Evolutionary conservation across 2,113 vertebrate species (phyloP).

Genomic region (Zootoca vivipara): DNA sequence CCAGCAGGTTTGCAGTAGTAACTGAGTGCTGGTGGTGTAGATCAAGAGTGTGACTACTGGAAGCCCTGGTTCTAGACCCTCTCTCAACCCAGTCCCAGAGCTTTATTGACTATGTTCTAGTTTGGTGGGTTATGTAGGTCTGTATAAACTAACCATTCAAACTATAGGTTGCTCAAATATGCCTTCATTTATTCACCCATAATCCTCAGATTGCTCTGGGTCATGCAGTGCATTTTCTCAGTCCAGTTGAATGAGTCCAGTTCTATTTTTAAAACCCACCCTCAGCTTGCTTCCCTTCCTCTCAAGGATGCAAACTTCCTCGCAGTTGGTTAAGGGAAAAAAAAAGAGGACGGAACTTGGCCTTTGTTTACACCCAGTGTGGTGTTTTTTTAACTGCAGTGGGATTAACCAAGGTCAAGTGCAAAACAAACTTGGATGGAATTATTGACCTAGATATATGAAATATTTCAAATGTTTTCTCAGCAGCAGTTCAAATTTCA

Average conservation of each 20-base stretch:
- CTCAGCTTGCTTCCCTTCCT: slow-evolving; percentile 20
- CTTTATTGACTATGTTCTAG: neutral
- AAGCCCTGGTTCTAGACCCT: neutral
- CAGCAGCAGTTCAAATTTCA: neutral
- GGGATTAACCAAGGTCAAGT: neutral
- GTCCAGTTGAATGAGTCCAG: neutral
- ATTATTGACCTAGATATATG: neutral
- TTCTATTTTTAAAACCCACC: slow-evolving; percentile 12
- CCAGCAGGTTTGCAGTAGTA: neutral
- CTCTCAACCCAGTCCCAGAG: neutral
- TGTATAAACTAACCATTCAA: neutral
- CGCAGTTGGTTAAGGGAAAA: slow-evolving; percentile 39
- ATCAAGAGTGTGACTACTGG: neutral
- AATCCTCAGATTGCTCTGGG: neutral
- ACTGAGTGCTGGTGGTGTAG: neutral
- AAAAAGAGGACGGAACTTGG: slow-evolving; percentile 8
- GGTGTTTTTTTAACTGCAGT: neutral
- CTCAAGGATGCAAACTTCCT: neutral
- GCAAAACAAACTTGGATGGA: slow-evolving; percentile 15
- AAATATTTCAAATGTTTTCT: neutral
- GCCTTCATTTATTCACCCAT: neutral
- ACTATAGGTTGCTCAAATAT: neutral
- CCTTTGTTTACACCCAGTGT: neutral
- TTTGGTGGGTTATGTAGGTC: neutral
- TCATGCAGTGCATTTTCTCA: slow-evolving; percentile 11